Percentiles rank a stretch among this genome's conserved stretches.
Evolutionary conservation across 2,113 vertebrate species (phyloP).

Genomic region (Melozone crissalis): DNA sequence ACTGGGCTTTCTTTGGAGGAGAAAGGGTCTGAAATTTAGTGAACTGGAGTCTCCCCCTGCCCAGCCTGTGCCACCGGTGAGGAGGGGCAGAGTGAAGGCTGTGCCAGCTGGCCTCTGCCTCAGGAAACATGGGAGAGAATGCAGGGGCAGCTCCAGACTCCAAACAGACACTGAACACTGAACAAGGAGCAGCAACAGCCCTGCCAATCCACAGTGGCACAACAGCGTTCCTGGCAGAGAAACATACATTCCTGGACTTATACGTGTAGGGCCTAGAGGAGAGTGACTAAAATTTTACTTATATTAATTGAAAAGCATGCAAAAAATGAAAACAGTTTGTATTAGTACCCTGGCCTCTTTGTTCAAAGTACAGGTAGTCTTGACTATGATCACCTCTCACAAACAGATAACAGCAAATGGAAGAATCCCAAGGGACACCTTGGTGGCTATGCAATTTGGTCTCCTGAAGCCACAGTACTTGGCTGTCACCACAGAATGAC

Average conservation of each 20-base stretch:
- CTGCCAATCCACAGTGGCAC: not conserved
- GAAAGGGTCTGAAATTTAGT: not conserved
- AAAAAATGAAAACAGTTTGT: not conserved
- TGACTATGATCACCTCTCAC: not conserved
- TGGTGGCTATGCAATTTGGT: not conserved
- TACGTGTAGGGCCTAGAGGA: not conserved
- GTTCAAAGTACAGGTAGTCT: not conserved
- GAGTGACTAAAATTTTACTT: not conserved
- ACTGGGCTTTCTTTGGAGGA: not conserved
- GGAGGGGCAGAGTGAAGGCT: not conserved
- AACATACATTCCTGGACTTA: not conserved
- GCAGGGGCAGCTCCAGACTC: not conserved
- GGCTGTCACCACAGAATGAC: not conserved
- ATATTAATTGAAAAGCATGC: not conserved
- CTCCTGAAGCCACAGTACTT: not conserved
- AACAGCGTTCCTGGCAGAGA: not conserved
- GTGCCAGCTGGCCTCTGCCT: not conserved
- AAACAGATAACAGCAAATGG: not conserved
- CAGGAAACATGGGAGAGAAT: fast-evolving
- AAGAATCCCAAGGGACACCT: not conserved
- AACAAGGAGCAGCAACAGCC: not conserved
- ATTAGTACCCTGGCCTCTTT: not conserved
- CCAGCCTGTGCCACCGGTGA: fast-evolving
- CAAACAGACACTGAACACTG: not conserved
- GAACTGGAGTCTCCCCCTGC: not conserved